phyloP scores from a whole-genome alignment of 2,113 vertebrate species.

The Toxostoma redivivum region DNA sequence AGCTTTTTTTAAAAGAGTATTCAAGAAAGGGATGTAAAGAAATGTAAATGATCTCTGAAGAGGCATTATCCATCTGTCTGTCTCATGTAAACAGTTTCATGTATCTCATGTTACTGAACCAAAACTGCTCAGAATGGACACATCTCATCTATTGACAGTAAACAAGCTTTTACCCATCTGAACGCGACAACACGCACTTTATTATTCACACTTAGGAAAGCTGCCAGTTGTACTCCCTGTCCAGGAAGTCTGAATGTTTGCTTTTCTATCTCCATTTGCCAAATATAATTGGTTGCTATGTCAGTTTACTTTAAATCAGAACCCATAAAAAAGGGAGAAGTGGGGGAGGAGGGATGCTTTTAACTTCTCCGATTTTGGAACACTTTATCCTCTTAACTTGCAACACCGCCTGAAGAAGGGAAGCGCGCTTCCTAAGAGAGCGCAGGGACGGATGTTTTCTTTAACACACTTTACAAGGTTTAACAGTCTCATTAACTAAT shows the following conservation, averaged over 20 bases:
- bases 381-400: conserved; percentile 22
- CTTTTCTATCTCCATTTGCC: conserved; percentile 73
- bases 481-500: neutral
- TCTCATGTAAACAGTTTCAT: neutral
- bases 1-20: neutral
- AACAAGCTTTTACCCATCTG: conserved; percentile 50
- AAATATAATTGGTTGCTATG: conserved; percentile 76
- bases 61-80: neutral
- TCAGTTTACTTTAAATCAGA: conserved; percentile 75
- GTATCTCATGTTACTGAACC: neutral
- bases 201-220: conserved; percentile 71
- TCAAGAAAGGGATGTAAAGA: neutral
- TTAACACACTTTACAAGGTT: neutral
- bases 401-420: neutral
- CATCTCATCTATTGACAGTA: conserved; percentile 28
- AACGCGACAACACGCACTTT: conserved; percentile 54
- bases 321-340: conserved; percentile 46
- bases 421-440: neutral
- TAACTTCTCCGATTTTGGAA: conserved; percentile 65
- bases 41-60: neutral
- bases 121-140: conserved; percentile 25
- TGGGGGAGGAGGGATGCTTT: conserved; percentile 30
- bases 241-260: conserved; percentile 78
- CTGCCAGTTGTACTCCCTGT: conserved; percentile 69
- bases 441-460: neutral